phyloP scores from a whole-genome alignment of 2,888 invertebrate species.

The Mythimna ferrago region DNA sequence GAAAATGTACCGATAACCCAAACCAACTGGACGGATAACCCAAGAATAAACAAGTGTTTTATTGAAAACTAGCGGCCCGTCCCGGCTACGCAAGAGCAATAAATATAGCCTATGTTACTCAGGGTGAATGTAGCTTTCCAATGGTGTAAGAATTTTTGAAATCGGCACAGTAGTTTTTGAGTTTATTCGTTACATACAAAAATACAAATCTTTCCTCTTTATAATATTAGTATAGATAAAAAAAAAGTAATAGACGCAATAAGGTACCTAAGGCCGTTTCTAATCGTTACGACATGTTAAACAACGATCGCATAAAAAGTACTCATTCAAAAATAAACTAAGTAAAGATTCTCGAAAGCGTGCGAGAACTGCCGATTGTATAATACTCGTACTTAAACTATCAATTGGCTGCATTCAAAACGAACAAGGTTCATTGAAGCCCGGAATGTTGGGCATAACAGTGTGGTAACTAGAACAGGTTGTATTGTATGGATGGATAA shows the following conservation, averaged over 20 bases:
- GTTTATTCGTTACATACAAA: no score
- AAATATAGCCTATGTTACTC: no score
- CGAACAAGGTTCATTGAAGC: conserved; percentile 31
- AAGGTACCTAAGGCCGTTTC: conserved; percentile 15
- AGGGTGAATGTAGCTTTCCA: no score
- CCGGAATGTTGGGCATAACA: conserved; percentile 44
- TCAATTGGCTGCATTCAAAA: conserved; percentile 54
- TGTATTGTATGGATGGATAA: conserved; percentile 51
- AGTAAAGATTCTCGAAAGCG: conserved; percentile 69
- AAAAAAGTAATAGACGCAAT: background rate
- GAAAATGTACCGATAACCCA: conserved; percentile 18
- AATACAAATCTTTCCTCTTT: no score
- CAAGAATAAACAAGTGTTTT: background rate
- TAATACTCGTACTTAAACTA: conserved; percentile 52
- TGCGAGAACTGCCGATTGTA: conserved; percentile 58
- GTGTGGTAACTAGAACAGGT: conserved; percentile 59
- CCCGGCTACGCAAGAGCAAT: no score
- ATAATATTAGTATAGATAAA: background rate
- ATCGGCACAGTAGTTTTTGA: no score
- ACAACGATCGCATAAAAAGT: conserved; percentile 48
- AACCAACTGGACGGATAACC: background rate
- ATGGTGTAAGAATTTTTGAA: no score
- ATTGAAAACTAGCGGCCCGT: background rate
- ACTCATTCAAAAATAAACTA: conserved; percentile 59
- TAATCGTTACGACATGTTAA: conserved; percentile 33